phyloP scores from a whole-genome alignment of 1,140 invertebrate species.

The Drosophila yakuba region DNA sequence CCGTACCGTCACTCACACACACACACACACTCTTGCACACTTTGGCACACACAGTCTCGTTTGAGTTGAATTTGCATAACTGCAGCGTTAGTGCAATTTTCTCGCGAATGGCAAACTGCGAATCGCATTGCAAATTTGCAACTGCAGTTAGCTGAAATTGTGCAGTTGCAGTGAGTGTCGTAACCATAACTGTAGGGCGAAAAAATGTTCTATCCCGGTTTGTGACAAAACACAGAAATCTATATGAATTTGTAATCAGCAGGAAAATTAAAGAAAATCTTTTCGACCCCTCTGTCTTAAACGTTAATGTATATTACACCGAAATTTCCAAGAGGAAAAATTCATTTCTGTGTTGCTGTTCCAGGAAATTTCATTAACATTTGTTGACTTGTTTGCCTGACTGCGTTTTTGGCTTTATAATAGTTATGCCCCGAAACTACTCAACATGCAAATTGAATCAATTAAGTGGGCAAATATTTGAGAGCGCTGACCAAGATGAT shows the following conservation, averaged over 20 bases:
- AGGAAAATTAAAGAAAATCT: background rate
- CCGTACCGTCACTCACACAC: background rate
- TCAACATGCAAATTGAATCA: slow-evolving; percentile 50
- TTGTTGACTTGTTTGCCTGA: slow-evolving; percentile 17
- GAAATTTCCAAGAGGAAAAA: background rate
- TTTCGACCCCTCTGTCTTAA: background rate
- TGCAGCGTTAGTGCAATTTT: slow-evolving; percentile 49
- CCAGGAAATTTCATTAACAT: slow-evolving; percentile 31
- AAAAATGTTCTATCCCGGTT: background rate
- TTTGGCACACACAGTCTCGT: slow-evolving; percentile 7
- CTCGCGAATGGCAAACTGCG: slow-evolving; percentile 37
- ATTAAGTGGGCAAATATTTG: slow-evolving; percentile 46
- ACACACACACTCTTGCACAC: slow-evolving; percentile 6
- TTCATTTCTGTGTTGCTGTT: background rate
- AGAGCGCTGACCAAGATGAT: slow-evolving; percentile 20
- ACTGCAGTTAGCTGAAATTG: slow-evolving; percentile 36
- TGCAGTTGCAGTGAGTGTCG: slow-evolving; percentile 3
- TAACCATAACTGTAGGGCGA: slow-evolving; percentile 8
- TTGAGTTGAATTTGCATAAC: slow-evolving; percentile 50
- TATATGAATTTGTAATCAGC: background rate
- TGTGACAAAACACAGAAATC: background rate
- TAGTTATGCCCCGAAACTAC: slow-evolving; percentile 21
- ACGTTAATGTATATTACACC: too few species aligned
- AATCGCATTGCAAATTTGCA: slow-evolving; percentile 58
- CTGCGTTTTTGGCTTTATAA: slow-evolving; percentile 16